Conservation (phyloP, 2,113 vertebrate genomes). For the Corvus hawaiiensis region DNA sequence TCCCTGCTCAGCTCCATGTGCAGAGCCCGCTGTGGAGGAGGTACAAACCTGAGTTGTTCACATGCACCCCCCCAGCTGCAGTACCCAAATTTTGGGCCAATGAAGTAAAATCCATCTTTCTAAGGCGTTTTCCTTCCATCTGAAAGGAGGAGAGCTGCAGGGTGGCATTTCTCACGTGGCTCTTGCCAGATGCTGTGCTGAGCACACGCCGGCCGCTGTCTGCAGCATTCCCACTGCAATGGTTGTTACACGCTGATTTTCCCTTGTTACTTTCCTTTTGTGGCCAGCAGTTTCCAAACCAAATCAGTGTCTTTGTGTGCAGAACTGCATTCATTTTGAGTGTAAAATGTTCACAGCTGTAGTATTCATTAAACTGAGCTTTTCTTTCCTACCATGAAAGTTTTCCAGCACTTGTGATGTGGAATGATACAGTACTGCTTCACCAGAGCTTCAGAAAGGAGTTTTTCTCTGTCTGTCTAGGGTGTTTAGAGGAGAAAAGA, state of each 20-base stretch:
- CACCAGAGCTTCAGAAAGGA: neutral
- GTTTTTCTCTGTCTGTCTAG: neutral
- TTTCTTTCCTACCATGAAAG: neutral
- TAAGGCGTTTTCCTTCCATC: neutral
- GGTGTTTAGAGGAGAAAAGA: neutral
- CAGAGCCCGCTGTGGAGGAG: neutral
- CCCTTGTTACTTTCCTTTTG: neutral
- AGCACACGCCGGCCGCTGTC: neutral
- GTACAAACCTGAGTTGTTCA: accelerated
- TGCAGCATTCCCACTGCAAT: neutral
- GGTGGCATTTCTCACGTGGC: neutral
- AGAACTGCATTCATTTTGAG: neutral
- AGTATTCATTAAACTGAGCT: neutral
- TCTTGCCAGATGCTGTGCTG: neutral
- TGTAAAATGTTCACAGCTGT: neutral
- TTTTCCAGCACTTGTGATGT: neutral
- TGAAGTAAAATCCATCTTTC: neutral
- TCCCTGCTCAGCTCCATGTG: accelerated
- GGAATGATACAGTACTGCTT: neutral
- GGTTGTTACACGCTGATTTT: neutral
- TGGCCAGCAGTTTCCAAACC: neutral
- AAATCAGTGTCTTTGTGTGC: neutral
- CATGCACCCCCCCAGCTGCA: neutral
- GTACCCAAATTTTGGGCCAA: neutral
- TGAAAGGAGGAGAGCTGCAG: neutral